Conservation (phyloP, 2,888 invertebrate species). For the Drosophila paucipuncta region DNA sequence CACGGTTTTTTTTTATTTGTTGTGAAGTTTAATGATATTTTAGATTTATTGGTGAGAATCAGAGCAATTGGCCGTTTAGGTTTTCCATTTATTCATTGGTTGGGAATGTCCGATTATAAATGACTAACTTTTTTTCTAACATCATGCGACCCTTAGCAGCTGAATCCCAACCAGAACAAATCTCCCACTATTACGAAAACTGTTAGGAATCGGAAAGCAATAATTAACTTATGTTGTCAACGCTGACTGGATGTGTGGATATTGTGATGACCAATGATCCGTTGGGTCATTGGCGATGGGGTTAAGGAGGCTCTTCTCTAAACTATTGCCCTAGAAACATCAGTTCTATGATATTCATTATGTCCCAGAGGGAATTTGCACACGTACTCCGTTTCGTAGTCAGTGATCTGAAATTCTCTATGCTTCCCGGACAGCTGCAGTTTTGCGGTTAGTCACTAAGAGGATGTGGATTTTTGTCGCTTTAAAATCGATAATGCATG, state of each 20-base stretch:
- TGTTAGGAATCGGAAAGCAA: neutral
- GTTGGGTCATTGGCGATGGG: neutral
- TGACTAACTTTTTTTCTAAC: neutral
- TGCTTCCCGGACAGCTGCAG: neutral
- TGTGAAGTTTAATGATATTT: constrained; percentile 14
- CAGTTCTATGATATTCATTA: neutral
- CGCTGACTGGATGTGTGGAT: neutral
- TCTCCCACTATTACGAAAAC: neutral
- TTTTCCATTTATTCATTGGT: neutral
- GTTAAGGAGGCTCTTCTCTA: neutral
- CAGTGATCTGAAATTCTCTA: neutral
- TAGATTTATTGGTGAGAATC: constrained; percentile 23
- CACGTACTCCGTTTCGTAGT: neutral
- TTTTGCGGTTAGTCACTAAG: neutral
- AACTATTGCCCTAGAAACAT: neutral
- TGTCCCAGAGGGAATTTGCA: neutral
- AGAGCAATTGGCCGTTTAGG: constrained; percentile 22
- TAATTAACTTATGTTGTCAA: neutral
- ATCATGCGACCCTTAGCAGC: constrained; percentile 6
- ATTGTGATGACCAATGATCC: neutral
- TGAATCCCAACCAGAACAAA: neutral
- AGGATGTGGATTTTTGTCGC: neutral
- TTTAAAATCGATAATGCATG: neutral
- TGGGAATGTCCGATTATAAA: constrained; percentile 1
- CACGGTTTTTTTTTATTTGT: constrained; percentile 9